Evolutionary conservation across 1,140 invertebrate genomes (phyloP).

Genomic region (Zaprionus vittiger): DNA sequence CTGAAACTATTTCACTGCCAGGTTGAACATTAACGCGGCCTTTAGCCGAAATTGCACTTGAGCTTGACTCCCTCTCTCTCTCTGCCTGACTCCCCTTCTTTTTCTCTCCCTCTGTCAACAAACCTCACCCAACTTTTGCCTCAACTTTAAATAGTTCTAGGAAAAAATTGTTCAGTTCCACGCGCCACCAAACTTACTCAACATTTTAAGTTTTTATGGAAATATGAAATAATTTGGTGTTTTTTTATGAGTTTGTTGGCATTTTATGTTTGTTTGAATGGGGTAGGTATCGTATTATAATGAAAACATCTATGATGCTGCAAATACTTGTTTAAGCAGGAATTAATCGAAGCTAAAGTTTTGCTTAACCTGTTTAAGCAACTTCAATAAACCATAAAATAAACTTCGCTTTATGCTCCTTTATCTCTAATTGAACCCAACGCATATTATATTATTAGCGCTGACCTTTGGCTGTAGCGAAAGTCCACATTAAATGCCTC

Average conservation of each 20-base stretch:
- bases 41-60: slow-evolving; percentile 55
- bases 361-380: not conserved
- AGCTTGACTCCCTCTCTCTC: slow-evolving; percentile 4
- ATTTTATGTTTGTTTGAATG: not conserved
- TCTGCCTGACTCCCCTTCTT: not conserved
- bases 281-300: not conserved
- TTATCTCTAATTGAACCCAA: slow-evolving; percentile 10
- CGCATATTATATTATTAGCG: not conserved
- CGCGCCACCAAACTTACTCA: not conserved
- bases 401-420: not conserved
- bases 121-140: slow-evolving; percentile 19
- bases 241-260: not conserved
- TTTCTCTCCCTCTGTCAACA: slow-evolving; percentile 10
- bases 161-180: slow-evolving; percentile 26
- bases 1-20: slow-evolving; percentile 7
- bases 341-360: not conserved
- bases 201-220: slow-evolving; percentile 16
- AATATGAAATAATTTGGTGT: slow-evolving; percentile 6
- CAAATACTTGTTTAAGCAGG: not conserved
- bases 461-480: slow-evolving; percentile 35
- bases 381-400: not conserved
- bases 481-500: slow-evolving; percentile 36
- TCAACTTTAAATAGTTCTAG: slow-evolving; percentile 40
- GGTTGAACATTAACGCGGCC: slow-evolving; percentile 64
- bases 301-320: not conserved